These are phyloP conservation scores for Ips nitidus DNA, from an alignment of 1,140 invertebrate species.

Conservation along the genomic window DNA sequence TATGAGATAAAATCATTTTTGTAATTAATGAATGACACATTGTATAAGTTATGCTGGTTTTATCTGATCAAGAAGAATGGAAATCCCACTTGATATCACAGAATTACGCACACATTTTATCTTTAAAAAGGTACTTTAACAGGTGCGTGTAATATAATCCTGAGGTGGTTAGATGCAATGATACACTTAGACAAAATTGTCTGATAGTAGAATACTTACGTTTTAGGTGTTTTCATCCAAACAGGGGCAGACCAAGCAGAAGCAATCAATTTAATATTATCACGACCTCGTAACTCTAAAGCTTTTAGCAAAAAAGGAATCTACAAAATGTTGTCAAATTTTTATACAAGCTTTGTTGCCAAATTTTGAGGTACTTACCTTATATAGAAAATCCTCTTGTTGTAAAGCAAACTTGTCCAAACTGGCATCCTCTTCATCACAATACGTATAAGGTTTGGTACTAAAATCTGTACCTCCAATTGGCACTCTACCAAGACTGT, in stretches of 20 bases:
- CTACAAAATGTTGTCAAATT: conserved; percentile 34
- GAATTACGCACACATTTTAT: too few species aligned
- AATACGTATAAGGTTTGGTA: conserved; percentile 67
- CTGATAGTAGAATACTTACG: background rate
- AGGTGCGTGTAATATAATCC: too few species aligned
- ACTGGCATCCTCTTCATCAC: conserved; percentile 55
- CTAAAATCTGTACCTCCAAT: conserved; percentile 89
- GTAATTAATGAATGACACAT: too few species aligned
- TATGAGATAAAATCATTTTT: too few species aligned
- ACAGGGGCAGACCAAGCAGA: conserved; percentile 83
- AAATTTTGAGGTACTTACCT: conserved; percentile 23
- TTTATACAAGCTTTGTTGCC: background rate
- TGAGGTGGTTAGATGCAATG: too few species aligned
- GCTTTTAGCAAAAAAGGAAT: conserved; percentile 51
- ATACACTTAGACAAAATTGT: too few species aligned
- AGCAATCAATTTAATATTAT: conserved; percentile 43
- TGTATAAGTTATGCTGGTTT: too few species aligned
- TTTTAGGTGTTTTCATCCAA: conserved; percentile 84
- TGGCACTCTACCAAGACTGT: conserved; percentile 74
- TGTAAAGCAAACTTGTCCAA: conserved; percentile 51
- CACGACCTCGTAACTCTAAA: conserved; percentile 28
- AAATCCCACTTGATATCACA: too few species aligned
- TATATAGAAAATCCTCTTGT: conserved; percentile 53
- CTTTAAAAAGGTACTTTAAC: too few species aligned
- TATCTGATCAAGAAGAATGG: too few species aligned